A percentile compares a stretch with the other conserved stretches of the same genome.
Conservation (phyloP, 2,797 vertebrate species). For the Poecilia velifera region DNA sequence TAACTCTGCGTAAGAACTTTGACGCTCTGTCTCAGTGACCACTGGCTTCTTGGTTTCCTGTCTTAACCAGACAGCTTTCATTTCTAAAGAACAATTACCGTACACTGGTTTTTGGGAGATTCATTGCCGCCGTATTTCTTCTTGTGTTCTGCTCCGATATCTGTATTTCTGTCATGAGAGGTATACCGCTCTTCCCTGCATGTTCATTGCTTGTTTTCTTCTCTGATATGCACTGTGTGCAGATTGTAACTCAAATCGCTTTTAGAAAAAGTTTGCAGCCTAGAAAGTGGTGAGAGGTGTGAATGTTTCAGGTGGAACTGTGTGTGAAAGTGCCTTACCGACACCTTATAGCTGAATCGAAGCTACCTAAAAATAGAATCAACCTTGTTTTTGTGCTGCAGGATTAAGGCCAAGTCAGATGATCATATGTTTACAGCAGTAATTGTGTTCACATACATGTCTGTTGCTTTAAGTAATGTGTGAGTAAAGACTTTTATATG, state of each 20-base stretch:
- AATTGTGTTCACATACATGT: background rate
- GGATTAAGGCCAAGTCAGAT: conserved; percentile 5
- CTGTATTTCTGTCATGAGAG: background rate
- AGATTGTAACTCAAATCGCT: background rate
- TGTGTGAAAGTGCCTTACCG: background rate
- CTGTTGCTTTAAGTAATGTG: background rate
- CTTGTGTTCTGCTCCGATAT: background rate
- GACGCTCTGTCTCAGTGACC: background rate
- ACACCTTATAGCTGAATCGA: background rate
- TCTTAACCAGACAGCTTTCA: background rate
- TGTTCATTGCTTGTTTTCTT: background rate
- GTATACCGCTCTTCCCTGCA: background rate
- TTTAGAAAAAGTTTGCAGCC: background rate
- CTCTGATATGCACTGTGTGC: background rate
- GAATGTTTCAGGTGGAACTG: background rate
- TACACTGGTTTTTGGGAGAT: background rate
- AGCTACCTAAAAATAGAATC: background rate
- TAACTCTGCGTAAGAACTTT: background rate
- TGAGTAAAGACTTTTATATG: background rate
- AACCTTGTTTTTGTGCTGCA: background rate
- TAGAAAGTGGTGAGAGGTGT: background rate
- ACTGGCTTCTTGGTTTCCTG: background rate
- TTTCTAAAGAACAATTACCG: background rate
- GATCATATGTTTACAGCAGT: background rate
- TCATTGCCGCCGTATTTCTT: background rate